Conservation (phyloP, 1,140 invertebrate species). For the Drosophila equinoxialis region DNA sequence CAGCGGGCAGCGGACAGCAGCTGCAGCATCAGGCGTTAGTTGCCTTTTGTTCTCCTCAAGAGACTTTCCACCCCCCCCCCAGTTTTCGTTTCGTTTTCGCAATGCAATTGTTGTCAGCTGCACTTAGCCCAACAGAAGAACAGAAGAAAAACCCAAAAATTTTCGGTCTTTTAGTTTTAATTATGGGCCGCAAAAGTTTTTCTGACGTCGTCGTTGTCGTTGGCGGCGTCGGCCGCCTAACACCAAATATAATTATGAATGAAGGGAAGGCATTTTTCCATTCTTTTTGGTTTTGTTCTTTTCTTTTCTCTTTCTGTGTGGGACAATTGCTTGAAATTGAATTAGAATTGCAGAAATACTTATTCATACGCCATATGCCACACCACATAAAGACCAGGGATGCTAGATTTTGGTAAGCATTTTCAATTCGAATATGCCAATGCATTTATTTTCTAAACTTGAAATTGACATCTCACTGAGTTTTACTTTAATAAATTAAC, state of each 20-base stretch:
- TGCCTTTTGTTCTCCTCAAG: conserved; percentile 55
- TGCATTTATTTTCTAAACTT: too few species aligned
- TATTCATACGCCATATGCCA: conserved; percentile 60
- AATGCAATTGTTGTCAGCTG: conserved; percentile 75
- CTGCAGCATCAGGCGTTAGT: conserved; percentile 48
- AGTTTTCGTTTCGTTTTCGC: conserved; percentile 24
- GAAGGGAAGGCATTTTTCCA: neutral
- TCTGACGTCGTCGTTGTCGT: conserved; percentile 35
- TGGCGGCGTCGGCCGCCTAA: neutral
- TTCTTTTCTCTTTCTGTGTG: neutral
- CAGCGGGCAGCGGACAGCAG: too few species aligned
- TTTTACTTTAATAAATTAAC: too few species aligned
- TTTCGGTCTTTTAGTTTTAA: conserved; percentile 70
- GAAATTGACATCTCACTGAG: too few species aligned
- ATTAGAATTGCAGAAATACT: conserved; percentile 18
- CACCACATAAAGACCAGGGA: neutral
- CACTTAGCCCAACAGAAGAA: conserved; percentile 54
- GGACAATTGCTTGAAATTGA: conserved; percentile 5
- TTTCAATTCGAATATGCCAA: too few species aligned
- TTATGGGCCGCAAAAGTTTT: conserved; percentile 65
- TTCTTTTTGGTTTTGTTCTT: neutral
- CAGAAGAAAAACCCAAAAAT: conserved; percentile 59
- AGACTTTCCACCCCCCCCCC: neutral
- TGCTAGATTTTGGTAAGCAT: neutral
- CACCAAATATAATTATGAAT: conserved; percentile 13